Base-by-base conservation (phyloP, 1,140 invertebrate genomes). In the Aculops lycopersici region DNA sequence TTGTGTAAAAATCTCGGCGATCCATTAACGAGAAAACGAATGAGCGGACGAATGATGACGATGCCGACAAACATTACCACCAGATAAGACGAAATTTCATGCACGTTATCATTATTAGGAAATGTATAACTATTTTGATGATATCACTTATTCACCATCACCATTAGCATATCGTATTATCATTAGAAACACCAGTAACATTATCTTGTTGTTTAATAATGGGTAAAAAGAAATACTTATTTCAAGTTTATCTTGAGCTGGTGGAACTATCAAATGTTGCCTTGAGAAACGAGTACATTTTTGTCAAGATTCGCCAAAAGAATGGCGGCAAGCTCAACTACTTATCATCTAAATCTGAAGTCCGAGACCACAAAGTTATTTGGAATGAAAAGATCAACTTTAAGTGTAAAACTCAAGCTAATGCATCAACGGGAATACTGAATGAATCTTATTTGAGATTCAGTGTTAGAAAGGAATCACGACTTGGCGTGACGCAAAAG, bases 401-500 rank as follows among this genome's bases (percentile, higher is more conserved):
- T 8, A 31, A 31, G n/a, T 8, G 24, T n/a, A 31, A 31, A 31
- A 31, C 24, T n/a, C n/a, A 31, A 8, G 24, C 24, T 8, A 8
- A 8, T 8, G n/a, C 24, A n/a, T 31, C 24, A 31, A 31, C 24
- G n/a, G 24, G 24, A 8, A 31, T 8, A 8, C n/a, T 31, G n/a
- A n/a, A 31, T n/a, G 24, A 31, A 8, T 8, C n/a, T 31, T 31
- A 31, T 31, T 31, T 31, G n/a, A 8, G 24, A 8, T 31, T 31
- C n/a, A 8, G 8, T n/a, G 24, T 31, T 8, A 31, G 24, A 31
- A 31, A 31, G n/a, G 24, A 31, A 8, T 8, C 8, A 8, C 24
- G n/a, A 31, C 8, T 8, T 8, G n/a, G 24, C 24, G 24, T 8
- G 8, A 31, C n/a, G 24, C 72, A 86, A 58, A 92, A 92, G 61